These are phyloP conservation scores for Ameiurus melas DNA, from an alignment of 2,113 vertebrate species.

Conservation along the genomic window DNA sequence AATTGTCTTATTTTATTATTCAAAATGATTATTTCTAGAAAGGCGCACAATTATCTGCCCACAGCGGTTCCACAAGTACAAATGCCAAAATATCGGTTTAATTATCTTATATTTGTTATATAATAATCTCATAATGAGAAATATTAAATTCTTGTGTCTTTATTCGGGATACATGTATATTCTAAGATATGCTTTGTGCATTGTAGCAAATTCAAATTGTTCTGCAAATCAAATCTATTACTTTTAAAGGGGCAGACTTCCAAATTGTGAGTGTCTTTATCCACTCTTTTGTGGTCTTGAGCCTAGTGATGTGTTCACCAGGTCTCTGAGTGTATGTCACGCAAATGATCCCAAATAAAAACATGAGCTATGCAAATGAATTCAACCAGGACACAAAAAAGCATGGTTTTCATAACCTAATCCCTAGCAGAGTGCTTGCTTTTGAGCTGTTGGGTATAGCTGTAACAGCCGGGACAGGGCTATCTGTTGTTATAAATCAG, in stretches of 20 bases:
- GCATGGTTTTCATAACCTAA: conserved; percentile 71
- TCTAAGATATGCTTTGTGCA: background rate
- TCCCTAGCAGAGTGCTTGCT: conserved; percentile 52
- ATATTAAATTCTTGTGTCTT: background rate
- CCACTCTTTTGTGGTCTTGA: conserved; percentile 52
- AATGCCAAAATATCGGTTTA: background rate
- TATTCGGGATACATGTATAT: background rate
- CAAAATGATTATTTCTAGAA: background rate
- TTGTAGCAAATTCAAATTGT: background rate
- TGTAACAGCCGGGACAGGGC: conserved; percentile 59
- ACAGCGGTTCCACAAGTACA: background rate
- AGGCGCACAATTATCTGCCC: background rate
- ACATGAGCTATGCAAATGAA: conserved; percentile 70
- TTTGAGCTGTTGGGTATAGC: conserved; percentile 19
- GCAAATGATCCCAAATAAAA: conserved; percentile 63
- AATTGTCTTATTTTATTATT: background rate
- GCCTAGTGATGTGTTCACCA: conserved; percentile 57
- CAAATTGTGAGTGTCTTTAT: conserved; percentile 59
- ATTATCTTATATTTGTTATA: background rate
- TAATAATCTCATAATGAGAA: background rate
- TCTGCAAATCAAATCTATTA: background rate
- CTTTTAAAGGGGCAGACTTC: conserved; percentile 29
- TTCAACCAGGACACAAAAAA: conserved; percentile 69
- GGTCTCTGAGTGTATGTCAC: conserved; percentile 55
- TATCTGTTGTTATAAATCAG: conserved; percentile 65